Evolutionary conservation across 1,140 invertebrate genomes (phyloP).

Genomic region (Zophobas morio): DNA sequence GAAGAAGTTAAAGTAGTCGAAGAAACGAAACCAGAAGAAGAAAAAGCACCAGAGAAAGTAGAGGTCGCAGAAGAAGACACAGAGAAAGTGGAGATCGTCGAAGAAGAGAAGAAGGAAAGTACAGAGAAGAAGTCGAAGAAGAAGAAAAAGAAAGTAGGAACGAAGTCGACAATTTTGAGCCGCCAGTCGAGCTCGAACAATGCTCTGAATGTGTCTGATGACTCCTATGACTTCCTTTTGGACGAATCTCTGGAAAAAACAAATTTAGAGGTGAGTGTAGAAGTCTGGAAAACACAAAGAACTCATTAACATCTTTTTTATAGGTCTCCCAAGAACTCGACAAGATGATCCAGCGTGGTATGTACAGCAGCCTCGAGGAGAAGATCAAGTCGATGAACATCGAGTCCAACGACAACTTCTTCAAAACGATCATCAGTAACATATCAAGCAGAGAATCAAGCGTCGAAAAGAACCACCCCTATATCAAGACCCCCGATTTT

Average conservation of each 20-base stretch:
- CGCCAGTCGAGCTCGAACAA: slow-evolving; percentile 48
- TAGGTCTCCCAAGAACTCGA: slow-evolving; percentile 64
- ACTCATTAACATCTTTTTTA: not conserved
- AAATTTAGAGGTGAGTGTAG: slow-evolving; percentile 59
- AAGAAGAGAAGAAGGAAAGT: slow-evolving; percentile 27
- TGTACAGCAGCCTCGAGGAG: slow-evolving; percentile 63
- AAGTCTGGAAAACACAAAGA: not conserved
- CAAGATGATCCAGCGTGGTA: slow-evolving; percentile 65
- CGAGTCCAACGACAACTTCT: slow-evolving; percentile 61
- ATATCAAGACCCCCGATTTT: slow-evolving; percentile 49
- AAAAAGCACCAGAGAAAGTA: not conserved
- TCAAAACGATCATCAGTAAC: slow-evolving; percentile 47
- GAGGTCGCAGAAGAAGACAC: slow-evolving; percentile 13
- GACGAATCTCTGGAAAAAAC: slow-evolving; percentile 63
- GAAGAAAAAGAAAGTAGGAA: slow-evolving; percentile 62
- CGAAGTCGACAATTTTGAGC: slow-evolving; percentile 11
- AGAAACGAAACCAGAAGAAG: slow-evolving; percentile 1
- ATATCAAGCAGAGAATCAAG: slow-evolving; percentile 28
- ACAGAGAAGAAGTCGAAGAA: slow-evolving; percentile 58
- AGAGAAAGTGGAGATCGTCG: not conserved
- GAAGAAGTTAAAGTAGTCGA: slow-evolving; percentile 48
- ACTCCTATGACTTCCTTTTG: slow-evolving; percentile 62
- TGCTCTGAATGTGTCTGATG: slow-evolving; percentile 44
- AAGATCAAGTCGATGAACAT: slow-evolving; percentile 64
- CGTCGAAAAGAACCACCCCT: slow-evolving; percentile 19